A percentile compares a stretch with the other conserved stretches of the same genome.
phyloP scores from a whole-genome alignment of 2,888 invertebrate species.

The Ceraclea dissimilis region DNA sequence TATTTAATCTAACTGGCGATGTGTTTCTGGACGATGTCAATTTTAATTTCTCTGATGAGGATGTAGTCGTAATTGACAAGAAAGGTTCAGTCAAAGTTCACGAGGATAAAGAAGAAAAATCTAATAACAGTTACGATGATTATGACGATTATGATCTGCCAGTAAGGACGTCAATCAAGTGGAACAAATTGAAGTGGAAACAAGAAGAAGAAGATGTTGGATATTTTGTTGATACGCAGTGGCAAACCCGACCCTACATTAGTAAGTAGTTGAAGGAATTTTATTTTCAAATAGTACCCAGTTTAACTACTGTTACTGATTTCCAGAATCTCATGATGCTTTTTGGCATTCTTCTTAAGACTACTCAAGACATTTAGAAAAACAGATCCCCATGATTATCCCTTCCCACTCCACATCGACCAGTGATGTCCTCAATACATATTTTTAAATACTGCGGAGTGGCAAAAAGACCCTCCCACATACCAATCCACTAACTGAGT shows the following conservation, averaged over 20 bases:
- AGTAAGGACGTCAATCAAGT: background rate
- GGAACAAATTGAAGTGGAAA: conserved; percentile 5
- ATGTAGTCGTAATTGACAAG: background rate
- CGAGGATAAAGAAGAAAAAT: conserved; percentile 17
- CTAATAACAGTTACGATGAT: conserved; percentile 17
- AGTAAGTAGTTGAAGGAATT: too few species aligned
- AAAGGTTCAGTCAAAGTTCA: background rate
- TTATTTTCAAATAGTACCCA: too few species aligned
- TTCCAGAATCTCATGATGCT: too few species aligned
- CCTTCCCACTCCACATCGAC: too few species aligned
- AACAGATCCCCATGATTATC: too few species aligned
- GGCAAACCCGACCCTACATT: conserved; percentile 31
- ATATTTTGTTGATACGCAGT: conserved; percentile 40
- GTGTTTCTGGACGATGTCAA: conserved; percentile 35
- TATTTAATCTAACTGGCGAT: conserved; percentile 44
- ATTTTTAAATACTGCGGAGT: too few species aligned
- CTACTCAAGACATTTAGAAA: too few species aligned
- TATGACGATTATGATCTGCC: conserved; percentile 4
- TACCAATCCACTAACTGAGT: too few species aligned
- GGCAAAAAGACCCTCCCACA: too few species aligned
- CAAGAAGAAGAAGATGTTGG: conserved; percentile 37
- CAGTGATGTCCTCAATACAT: too few species aligned
- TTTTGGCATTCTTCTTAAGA: too few species aligned
- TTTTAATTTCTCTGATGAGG: conserved; percentile 27
- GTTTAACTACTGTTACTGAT: too few species aligned